These are phyloP conservation scores for Drosophila chauvacae DNA, from an alignment of 1,140 invertebrate species.

Conservation along the genomic window DNA sequence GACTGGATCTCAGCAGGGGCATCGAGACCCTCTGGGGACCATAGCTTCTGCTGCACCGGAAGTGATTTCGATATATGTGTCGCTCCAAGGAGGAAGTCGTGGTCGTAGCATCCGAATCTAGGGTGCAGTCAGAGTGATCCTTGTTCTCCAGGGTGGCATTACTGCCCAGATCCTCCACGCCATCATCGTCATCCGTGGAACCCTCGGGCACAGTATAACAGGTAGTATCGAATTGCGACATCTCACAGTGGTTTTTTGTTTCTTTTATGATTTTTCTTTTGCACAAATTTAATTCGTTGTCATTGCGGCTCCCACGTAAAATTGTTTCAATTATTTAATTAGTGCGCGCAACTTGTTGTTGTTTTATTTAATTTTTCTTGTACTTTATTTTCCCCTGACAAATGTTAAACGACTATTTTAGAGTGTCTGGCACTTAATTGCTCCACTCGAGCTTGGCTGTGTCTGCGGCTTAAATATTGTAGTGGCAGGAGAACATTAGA, in stretches of 20 bases:
- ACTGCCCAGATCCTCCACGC: slow-evolving; percentile 39
- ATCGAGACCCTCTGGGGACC: slow-evolving; percentile 62
- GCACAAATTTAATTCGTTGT: slow-evolving; percentile 42
- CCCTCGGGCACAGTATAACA: slow-evolving; percentile 82
- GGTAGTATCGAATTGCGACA: slow-evolving; percentile 78
- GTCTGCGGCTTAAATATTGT: slow-evolving; percentile 17
- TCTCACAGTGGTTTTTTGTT: slow-evolving; percentile 16
- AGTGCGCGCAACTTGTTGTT: slow-evolving; percentile 43
- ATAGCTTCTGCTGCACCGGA: slow-evolving; percentile 45
- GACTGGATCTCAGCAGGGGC: slow-evolving; percentile 54
- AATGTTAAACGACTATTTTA: slow-evolving; percentile 69
- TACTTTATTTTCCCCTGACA: slow-evolving; percentile 37
- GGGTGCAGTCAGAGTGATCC: slow-evolving; percentile 57
- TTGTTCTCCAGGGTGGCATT: slow-evolving; percentile 67
- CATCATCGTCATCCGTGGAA: slow-evolving; percentile 57
- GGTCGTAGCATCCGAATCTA: slow-evolving; percentile 65
- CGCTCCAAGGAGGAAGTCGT: slow-evolving; percentile 69
- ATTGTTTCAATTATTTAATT: slow-evolving; percentile 64
- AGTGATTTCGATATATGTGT: slow-evolving; percentile 56
- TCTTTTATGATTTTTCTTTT: slow-evolving; percentile 15
- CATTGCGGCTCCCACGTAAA: slow-evolving; percentile 47
- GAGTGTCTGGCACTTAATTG: slow-evolving; percentile 49
- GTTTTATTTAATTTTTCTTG: slow-evolving; percentile 17
- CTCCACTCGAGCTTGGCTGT: slow-evolving; percentile 22
- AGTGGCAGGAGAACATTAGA: slow-evolving; percentile 37